Base-by-base conservation (phyloP, 2,797 vertebrate species). In the Falco rusticolus region DNA sequence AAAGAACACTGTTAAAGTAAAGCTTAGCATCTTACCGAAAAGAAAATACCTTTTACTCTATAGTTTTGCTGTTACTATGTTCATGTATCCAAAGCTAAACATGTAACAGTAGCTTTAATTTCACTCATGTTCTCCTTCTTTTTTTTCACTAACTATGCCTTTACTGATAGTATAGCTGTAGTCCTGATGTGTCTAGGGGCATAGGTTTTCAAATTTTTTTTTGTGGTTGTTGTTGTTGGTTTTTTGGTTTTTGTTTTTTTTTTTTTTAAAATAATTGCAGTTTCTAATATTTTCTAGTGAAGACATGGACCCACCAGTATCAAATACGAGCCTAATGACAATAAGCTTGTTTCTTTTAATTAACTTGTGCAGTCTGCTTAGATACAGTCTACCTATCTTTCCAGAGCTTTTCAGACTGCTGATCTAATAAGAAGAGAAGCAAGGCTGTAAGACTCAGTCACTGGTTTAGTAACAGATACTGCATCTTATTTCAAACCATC, bases 211-310 rank as follows among this genome's bases (percentile, higher is more conserved):
- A 95, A 85, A 10, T 9, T 59, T 29, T 91, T 78, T 71, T 81
- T 45, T 37, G 37, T 37, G 37, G 37, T 37, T 37, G 37, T 37
- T 37, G 37, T 45, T 45, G 12, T 41, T 41, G 11, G 39, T 39
- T 43, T 57, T 24, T 91, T 78, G 34, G 34, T 71, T 81, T 90
- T 71, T 79, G 4, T 37, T 39, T 39, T 39, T 39, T 11, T 9
- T 91, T 78, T 71, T 81, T n/a, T 90, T 71, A 79, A 10, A 37
- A 37, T 4, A 92, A 93, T 94, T 89, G 5, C 14, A 72, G 81
- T 90, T 94, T 90, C 45, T 95, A 84, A 48, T 92, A 85, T 96
- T 92, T 89, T 89, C 64, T 84, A 87, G 64, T 70, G 90, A 94
- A 84, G 63, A 87, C 41, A 77, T 43, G 56, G 71, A 90, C 43